Base-by-base conservation (phyloP, 2,888 invertebrate genomes). In the Pycnomerus fuliginosus region DNA sequence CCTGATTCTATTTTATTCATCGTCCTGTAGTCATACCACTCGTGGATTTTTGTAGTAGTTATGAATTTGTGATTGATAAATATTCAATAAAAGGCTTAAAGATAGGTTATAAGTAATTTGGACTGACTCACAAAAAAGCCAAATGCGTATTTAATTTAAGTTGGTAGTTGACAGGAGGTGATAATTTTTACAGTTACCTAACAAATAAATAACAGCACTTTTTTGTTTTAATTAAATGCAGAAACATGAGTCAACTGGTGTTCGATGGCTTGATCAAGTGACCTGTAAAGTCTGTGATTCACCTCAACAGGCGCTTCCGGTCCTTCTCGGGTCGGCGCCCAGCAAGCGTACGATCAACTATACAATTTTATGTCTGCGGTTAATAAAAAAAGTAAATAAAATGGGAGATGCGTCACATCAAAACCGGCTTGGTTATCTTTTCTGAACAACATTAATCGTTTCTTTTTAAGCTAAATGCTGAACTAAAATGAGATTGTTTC, bases 231-330 rank as follows among this genome's bases (percentile, higher is more conserved):
- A 38, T 38, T 37, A 35, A 34, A 41, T 33, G 31, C 31, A 14
- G 14, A 34, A n/a, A 33, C 39, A 47, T 50, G 50, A 50, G 46
- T 50, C 50, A 50, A 45, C 24, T 8, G 29, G 37, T 38, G 39
- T 27, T 45, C 35, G 37, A 27, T 36, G 45, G 40, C 40, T 48
- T 47, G 40, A 50, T 50, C 37, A 44, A 44, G 51, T 51, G 53
- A 53, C 53, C 53, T 53, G 53, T 47, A 43, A 49, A 53, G 45
- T 46, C 44, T 42, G 50, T 53, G 51, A 53, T 51, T 53, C 53
- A 53, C 53, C 51, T 53, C 49, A 44, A 39, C 28, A 43, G 49
- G 53, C 48, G 51, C 53, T 53, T 53, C 53, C 53, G 53, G 53
- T 51, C 44, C 45, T 49, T 44, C 44, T 43, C 51, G 49, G 53